Evolutionary conservation across 2,888 invertebrate species (phyloP), one percentile per base, ranked within the genome.

Genomic region (Caenorhabditis zanzibari): DNA sequence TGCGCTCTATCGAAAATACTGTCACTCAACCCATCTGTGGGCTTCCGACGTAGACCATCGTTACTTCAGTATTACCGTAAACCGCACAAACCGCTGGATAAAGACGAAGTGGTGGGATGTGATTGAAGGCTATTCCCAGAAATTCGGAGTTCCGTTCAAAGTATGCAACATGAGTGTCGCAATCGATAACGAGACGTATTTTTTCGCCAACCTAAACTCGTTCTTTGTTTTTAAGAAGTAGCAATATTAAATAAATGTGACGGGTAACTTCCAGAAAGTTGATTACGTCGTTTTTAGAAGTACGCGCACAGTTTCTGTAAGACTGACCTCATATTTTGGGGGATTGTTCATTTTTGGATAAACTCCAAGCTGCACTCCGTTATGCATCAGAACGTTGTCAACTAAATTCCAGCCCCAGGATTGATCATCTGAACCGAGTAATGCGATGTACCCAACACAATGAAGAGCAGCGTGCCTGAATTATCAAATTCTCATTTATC

Each of bases 321-420:
- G n/a, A n/a, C n/a, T n/a, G 32, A 96, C 97, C 95, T 97, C 97
- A 94, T 98, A 98, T 94, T 97, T 97, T 7, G 92, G 92, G 7
- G 92, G 89, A 94, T 98, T 98, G 80, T 91, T 91, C 47, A 89
- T 80, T 24, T 88, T 93, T 96, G 98, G 91, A 82, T 91, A 91
- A 35, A 85, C 75, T 10, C 88, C 89, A 16, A 87, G 59, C 16
- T 74, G 81, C 41, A 97, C 96, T 73, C 98, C 98, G 94, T 97
- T 97, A 93, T 99, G 98, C 90, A 98, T 94, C 89, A 98, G 95
- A 94, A 96, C 95, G 94, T 98, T 98, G 94, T 98, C 98, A 68
- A 98, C 98, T 90, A 99, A 94, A 94, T 98, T 98, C 98, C 98
- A 99, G 16, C 98, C 98, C 98, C 98, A 99, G 92, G 97, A 97